phyloP scores from a whole-genome alignment of 2,797 vertebrate genomes.

The Lithobates sylvaticus region DNA sequence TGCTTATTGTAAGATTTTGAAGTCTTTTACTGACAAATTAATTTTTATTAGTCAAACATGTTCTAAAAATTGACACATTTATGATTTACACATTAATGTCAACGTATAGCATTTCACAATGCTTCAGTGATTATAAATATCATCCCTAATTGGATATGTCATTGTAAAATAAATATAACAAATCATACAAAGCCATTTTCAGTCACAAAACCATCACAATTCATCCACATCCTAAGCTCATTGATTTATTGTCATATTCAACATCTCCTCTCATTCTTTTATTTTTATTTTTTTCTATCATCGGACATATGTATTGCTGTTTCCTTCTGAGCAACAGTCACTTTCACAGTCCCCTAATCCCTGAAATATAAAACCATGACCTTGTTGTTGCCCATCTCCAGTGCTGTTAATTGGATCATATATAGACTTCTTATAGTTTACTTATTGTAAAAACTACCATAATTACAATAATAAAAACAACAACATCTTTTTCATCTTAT shows the following conservation, averaged over 20 bases:
- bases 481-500: background rate
- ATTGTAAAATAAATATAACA: constrained; percentile 32
- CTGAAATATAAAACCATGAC: background rate
- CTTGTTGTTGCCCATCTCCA: background rate
- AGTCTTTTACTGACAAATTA: constrained; percentile 7
- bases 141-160: constrained; percentile 34
- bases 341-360: background rate
- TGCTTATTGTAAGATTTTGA: too few relatives aligned
- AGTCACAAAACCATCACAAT: constrained; percentile 21
- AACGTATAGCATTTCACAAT: constrained; percentile 11
- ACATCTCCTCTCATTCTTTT: constrained; percentile 15
- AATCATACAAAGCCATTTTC: constrained; percentile 18
- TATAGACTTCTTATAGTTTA: background rate
- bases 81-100: constrained; percentile 27
- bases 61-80: constrained; percentile 27
- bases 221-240: constrained; percentile 10
- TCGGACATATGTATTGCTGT: background rate
- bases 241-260: constrained; percentile 40
- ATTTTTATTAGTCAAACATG: constrained; percentile 23
- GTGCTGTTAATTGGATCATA: background rate
- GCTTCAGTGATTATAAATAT: constrained; percentile 32
- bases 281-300: constrained; percentile 5
- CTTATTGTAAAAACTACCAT: background rate
- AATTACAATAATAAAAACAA: background rate
- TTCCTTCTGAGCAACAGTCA: background rate